A percentile compares a stretch with the other conserved stretches of the same genome.
Conservation (phyloP, 2,888 invertebrate genomes). For the Epirrita christyi region DNA sequence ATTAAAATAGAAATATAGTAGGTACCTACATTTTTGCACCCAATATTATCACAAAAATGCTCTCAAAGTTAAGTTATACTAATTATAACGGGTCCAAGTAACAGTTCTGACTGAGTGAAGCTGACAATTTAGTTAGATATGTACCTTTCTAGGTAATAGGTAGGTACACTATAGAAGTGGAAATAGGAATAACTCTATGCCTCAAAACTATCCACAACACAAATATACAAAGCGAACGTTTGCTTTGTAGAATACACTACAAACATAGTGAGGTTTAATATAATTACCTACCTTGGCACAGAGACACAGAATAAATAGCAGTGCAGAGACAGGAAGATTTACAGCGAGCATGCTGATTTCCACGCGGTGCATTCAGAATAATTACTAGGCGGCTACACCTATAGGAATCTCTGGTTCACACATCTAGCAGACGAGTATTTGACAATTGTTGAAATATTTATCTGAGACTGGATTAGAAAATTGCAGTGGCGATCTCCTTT, state of each 20-base stretch:
- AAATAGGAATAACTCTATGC: constrained; percentile 14
- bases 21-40: too few species aligned
- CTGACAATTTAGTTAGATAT: too few species aligned
- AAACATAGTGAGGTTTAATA: constrained; percentile 35
- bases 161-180: too few species aligned
- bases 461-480: too few species aligned
- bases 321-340: constrained; percentile 54
- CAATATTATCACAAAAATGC: too few species aligned
- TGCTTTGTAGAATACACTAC: constrained; percentile 29
- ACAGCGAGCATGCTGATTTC: constrained; percentile 57
- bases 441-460: too few species aligned
- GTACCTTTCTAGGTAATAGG: too few species aligned
- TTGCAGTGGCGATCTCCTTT: too few species aligned
- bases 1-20: too few species aligned
- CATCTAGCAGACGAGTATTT: constrained; percentile 2
- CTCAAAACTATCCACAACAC: constrained; percentile 16
- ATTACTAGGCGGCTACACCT: constrained; percentile 52
- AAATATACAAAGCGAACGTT: constrained; percentile 25
- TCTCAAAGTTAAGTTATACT: too few species aligned
- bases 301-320: constrained; percentile 40
- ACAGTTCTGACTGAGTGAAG: too few species aligned
- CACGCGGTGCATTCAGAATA: constrained; percentile 64
- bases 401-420: constrained; percentile 20
- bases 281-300: constrained; percentile 46
- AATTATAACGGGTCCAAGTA: too few species aligned